phyloP scores from a whole-genome alignment of 2,797 vertebrate genomes.

The Numenius phaeopus region DNA sequence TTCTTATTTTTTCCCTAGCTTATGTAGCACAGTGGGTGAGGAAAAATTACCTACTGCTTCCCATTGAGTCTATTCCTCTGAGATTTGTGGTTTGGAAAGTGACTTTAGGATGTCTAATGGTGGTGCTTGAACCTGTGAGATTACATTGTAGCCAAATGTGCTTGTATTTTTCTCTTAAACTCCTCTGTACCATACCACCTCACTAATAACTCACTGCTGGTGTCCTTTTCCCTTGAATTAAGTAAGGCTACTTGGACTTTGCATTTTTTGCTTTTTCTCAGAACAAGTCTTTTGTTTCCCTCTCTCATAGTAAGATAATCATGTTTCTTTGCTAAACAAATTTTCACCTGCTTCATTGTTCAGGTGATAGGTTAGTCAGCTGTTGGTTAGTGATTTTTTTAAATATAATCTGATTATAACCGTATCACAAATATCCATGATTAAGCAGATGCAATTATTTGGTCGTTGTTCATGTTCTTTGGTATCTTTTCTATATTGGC shows the following conservation, averaged over 20 bases:
- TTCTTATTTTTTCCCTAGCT: background rate
- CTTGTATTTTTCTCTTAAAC: background rate
- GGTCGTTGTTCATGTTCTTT: background rate
- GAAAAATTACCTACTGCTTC: background rate
- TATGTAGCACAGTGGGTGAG: background rate
- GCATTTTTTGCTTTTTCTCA: background rate
- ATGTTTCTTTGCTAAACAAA: background rate
- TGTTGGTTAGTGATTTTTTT: background rate
- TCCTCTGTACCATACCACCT: fast-evolving
- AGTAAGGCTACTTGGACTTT: background rate
- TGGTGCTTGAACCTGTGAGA: background rate
- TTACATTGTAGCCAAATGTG: background rate
- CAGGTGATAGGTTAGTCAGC: background rate
- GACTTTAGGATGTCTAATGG: background rate
- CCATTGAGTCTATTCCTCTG: background rate
- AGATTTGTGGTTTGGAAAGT: background rate
- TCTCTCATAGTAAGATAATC: background rate
- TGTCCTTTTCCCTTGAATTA: background rate
- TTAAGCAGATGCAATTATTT: background rate
- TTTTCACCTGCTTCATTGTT: background rate
- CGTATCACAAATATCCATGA: background rate
- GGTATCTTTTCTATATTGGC: background rate
- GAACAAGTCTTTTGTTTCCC: background rate
- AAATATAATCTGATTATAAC: background rate
- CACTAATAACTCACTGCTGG: background rate